Conservation (phyloP, 2,113 vertebrate species). For the Callochromis pleurospilus region DNA sequence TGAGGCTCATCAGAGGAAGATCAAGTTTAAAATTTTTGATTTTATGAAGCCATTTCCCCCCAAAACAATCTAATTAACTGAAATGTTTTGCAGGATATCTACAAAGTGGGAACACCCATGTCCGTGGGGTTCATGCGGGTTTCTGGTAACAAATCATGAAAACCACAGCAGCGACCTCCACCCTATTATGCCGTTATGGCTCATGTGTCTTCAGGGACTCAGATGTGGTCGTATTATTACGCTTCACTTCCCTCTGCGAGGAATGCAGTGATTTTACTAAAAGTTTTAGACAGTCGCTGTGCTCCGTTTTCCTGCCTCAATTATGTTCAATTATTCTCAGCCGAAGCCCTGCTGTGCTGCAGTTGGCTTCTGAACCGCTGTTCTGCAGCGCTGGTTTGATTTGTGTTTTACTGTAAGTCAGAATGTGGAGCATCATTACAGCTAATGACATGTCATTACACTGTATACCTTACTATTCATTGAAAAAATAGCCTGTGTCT, state of each 20-base stretch:
- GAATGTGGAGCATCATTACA: not conserved
- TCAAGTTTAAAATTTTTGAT: not conserved
- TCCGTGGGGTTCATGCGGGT: not conserved
- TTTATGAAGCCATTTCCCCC: not conserved
- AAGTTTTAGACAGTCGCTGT: not conserved
- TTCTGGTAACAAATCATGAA: not conserved
- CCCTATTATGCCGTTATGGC: not conserved
- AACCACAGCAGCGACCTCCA: not conserved
- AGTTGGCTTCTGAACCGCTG: not conserved
- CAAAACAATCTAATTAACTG: not conserved
- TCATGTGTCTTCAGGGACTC: slow-evolving; percentile 4
- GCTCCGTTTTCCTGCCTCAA: not conserved
- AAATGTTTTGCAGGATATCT: not conserved
- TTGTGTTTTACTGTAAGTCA: not conserved
- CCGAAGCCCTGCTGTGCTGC: not conserved
- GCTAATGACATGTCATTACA: not conserved
- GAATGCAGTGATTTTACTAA: not conserved
- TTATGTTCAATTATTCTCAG: slow-evolving; percentile 27
- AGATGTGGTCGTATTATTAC: slow-evolving; percentile 25
- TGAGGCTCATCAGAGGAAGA: not conserved
- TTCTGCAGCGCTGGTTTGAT: not conserved
- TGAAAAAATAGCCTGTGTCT: not conserved
- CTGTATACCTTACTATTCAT: not conserved
- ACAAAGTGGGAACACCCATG: not conserved
- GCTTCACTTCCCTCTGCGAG: not conserved